Evolutionary conservation across 1,140 invertebrate species (phyloP), one percentile per base, ranked within the genome.

Genomic region (Pomphorhynchus laevis): DNA sequence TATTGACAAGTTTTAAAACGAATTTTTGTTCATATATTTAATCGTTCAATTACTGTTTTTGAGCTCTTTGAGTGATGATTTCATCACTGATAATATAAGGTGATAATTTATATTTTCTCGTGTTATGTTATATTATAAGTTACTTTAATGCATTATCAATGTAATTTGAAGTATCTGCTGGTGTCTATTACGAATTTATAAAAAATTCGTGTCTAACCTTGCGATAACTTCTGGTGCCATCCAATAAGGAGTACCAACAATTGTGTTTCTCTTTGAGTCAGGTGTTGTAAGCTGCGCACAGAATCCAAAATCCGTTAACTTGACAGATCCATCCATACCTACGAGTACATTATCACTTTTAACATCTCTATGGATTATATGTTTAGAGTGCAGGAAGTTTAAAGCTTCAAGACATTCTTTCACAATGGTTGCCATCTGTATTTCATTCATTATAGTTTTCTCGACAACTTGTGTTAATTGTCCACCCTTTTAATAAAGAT

Each of bases 341-440:
- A 59, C 42, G 8, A 59, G 44, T n/a, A 59, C 56, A 47, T 59
- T 59, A 45, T 59, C 57, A 49, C 54, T 56, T 45, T 59, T 59
- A 35, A 59, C 57, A 45, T 59, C 57, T n/a, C 45, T 22, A 38
- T 46, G 45, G 35, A 44, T 45, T 14, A 46, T 45, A 27, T 44
- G 40, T 8, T 44, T 39, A 20, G 25, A 33, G 35, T 46, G 45
- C 3, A 46, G 22, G 36, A 22, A 46, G 14, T 44, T 36, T 36
- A 95, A 59, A 3, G 84, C 86, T 56, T 86, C 76, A 34, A 95
- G 58, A 34, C 51, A 91, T 75, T 61, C 41, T 34, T 46, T 49
- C 3, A 53, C 35, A 1, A 57, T 50, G 1, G 51, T 43, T 24
- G 55, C 54, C 41, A 55, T 55, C 41, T 56, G 53, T 12, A 45